phyloP scores from a whole-genome alignment of 2,797 vertebrate species.

The Danio aesculapii region DNA sequence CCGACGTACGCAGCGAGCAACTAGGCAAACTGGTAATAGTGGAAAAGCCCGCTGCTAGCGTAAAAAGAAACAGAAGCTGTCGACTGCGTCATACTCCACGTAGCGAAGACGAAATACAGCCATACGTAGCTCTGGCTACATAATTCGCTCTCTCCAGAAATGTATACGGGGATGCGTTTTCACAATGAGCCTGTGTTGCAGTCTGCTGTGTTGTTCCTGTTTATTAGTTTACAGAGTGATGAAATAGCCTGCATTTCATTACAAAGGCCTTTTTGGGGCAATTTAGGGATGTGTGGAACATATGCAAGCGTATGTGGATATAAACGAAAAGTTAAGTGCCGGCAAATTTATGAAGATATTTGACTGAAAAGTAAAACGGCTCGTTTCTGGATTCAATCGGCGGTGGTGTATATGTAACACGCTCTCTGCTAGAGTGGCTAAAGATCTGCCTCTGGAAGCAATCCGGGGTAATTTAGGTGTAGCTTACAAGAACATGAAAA shows the following conservation, averaged over 20 bases:
- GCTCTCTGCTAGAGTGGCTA: conserved; percentile 27
- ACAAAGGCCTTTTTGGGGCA: conserved; percentile 63
- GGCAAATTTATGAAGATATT: conserved; percentile 32
- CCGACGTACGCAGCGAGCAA: no score
- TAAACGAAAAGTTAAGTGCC: conserved; percentile 24
- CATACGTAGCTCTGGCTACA: no score
- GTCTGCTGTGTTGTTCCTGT: conserved; percentile 73
- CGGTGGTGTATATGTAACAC: conserved; percentile 19
- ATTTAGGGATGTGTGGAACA: conserved; percentile 49
- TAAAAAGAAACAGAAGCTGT: no score
- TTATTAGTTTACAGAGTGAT: conserved; percentile 73
- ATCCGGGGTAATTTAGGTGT: conserved; percentile 64
- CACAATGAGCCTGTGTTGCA: conserved; percentile 10
- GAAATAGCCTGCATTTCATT: conserved; percentile 76
- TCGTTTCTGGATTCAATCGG: conserved; percentile 34
- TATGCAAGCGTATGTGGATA: conserved; percentile 17
- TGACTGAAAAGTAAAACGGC: conserved; percentile 19
- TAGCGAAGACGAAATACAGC: no score
- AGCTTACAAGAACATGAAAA: conserved; percentile 60
- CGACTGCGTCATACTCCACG: no score
- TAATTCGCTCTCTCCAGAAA: no score
- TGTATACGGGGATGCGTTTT: no score
- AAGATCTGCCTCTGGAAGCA: conserved; percentile 59
- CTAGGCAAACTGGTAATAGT: no score
- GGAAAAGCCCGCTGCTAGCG: no score